A percentile compares a stretch with the other conserved stretches of the same genome.
Evolutionary conservation across 2,797 vertebrate species (phyloP).

Genomic region (Coendou prehensilis): DNA sequence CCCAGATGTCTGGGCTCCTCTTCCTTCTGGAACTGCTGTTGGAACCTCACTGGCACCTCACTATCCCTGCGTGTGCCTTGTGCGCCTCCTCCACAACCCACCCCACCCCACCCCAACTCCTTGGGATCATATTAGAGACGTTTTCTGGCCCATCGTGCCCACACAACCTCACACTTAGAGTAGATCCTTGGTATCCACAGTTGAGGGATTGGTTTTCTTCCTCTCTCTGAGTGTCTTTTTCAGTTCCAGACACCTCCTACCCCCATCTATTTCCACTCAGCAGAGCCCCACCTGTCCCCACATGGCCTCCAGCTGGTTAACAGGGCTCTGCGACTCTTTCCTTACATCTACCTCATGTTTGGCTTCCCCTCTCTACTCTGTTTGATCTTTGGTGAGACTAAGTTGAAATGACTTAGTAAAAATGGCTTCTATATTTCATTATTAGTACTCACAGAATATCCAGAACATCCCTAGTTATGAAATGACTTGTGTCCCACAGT

Average conservation of each 20-base stretch:
- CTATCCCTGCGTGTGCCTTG: no score
- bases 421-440: conserved; percentile 29
- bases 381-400: not conserved
- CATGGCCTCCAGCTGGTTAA: not conserved
- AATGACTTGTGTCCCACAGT: not conserved
- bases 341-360: not conserved
- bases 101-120: accelerated
- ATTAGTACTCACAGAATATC: not conserved
- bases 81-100: accelerated
- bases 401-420: not conserved
- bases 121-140: not conserved
- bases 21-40: not conserved
- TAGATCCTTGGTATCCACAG: not conserved
- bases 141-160: not conserved
- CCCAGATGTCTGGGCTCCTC: accelerated
- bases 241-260: no score
- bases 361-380: no score
- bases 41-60: not conserved
- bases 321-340: not conserved
- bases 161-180: not conserved
- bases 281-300: not conserved
- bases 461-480: not conserved
- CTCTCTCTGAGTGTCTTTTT: not conserved
- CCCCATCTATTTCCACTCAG: not conserved
- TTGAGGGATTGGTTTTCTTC: not conserved